phyloP scores from a whole-genome alignment of 2,888 invertebrate species.

The Oxycera nigricornis region DNA sequence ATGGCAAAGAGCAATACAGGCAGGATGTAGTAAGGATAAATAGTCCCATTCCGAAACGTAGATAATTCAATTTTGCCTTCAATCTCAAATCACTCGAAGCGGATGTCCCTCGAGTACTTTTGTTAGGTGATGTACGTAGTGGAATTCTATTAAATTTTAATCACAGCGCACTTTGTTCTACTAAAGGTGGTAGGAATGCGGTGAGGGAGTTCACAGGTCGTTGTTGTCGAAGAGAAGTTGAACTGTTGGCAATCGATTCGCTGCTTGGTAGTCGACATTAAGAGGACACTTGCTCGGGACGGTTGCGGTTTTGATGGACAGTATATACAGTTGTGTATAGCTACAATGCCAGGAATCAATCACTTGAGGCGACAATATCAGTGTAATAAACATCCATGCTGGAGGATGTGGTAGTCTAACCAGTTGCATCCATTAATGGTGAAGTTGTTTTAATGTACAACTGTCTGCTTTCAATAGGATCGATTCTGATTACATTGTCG shows the following conservation, averaged over 20 bases:
- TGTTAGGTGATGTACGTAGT: slow-evolving; percentile 10
- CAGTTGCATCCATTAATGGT: too few relatives aligned
- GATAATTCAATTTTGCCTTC: slow-evolving; percentile 46
- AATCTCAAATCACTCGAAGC: slow-evolving; percentile 48
- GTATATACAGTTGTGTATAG: neutral
- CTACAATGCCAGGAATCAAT: too few relatives aligned
- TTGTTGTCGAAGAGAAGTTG: neutral
- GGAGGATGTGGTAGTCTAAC: too few relatives aligned
- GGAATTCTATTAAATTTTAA: slow-evolving; percentile 38
- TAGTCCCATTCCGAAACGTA: slow-evolving; percentile 36
- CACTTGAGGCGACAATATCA: too few relatives aligned
- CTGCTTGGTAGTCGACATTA: neutral
- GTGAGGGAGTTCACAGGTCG: neutral
- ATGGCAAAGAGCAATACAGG: neutral
- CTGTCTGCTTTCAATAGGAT: too few relatives aligned
- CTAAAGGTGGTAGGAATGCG: neutral
- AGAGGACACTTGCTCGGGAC: neutral
- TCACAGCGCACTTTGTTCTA: slow-evolving; percentile 25
- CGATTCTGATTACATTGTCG: too few relatives aligned
- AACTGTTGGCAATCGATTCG: neutral
- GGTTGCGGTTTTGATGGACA: neutral
- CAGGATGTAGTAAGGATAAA: slow-evolving; percentile 12
- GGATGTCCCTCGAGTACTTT: slow-evolving; percentile 35
- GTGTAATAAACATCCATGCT: too few relatives aligned
- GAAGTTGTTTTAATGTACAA: too few relatives aligned